Conservation (phyloP, 2,888 invertebrate genomes). For the Timema podura region DNA sequence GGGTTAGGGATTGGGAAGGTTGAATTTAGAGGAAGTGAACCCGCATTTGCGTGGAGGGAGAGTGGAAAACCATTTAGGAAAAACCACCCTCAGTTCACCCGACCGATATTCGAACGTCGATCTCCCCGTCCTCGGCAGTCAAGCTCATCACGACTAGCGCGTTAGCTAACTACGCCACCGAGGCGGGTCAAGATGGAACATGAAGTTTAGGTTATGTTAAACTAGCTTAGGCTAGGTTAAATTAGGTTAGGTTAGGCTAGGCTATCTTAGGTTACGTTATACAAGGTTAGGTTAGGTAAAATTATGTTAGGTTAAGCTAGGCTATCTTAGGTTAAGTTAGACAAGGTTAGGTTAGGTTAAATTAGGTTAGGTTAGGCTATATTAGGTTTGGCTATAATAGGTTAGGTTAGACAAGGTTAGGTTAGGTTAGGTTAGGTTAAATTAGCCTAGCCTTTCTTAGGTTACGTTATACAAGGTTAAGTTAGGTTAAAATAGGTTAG, state of each 20-base stretch:
- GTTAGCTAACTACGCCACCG: too few species aligned
- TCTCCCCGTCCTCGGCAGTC: too few species aligned
- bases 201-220: too few species aligned
- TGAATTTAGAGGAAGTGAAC: too few species aligned
- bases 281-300: background rate
- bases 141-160: too few species aligned
- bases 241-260: background rate
- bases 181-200: too few species aligned
- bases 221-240: background rate
- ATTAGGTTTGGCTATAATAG: background rate
- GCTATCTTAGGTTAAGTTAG: background rate
- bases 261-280: background rate
- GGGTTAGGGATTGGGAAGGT: too few species aligned
- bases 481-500: background rate
- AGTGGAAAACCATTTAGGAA: too few species aligned
- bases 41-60: too few species aligned
- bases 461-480: background rate
- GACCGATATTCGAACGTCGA: too few species aligned
- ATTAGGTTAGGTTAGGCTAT: conserved; percentile 1
- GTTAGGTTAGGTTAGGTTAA: background rate
- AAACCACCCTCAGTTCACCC: too few species aligned
- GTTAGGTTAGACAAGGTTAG: conserved; percentile 5
- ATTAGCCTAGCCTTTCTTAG: background rate
- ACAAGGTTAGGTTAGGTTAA: background rate
- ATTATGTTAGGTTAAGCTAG: conserved; percentile 4